Evolutionary conservation across 2,113 vertebrate species (phyloP).

Genomic region (Anolis carolinensis): DNA sequence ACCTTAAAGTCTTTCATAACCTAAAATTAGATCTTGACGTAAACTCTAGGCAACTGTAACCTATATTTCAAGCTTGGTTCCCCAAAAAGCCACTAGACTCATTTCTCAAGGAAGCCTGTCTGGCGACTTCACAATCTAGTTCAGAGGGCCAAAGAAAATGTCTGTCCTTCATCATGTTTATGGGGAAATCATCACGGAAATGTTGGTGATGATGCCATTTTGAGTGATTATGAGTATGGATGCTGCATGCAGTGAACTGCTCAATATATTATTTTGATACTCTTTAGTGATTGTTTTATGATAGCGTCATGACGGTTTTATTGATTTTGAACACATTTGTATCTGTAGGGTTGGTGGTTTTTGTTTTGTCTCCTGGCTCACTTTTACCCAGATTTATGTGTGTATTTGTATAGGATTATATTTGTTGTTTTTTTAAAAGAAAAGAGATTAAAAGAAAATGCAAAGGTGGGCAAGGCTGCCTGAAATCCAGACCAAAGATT

Average conservation of each 20-base stretch:
- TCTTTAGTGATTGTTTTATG: not conserved
- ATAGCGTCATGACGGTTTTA: not conserved
- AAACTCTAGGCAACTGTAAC: no score
- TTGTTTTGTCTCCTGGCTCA: not conserved
- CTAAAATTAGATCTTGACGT: no score
- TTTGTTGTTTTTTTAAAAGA: not conserved
- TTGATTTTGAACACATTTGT: not conserved
- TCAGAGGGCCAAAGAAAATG: not conserved
- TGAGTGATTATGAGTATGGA: not conserved
- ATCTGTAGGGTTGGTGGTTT: not conserved
- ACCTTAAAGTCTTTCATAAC: no score
- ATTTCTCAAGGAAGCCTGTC: not conserved
- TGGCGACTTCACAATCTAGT: not conserved
- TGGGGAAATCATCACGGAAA: not conserved
- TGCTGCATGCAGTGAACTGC: not conserved
- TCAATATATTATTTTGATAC: constrained; percentile 4
- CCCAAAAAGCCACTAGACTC: no score
- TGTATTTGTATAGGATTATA: no score
- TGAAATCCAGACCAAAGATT: not conserved
- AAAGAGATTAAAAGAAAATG: not conserved
- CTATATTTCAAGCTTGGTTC: no score
- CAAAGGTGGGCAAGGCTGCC: not conserved
- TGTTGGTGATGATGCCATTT: not conserved
- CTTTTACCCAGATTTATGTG: not conserved
- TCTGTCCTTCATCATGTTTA: not conserved